phyloP scores from a whole-genome alignment of 1,140 invertebrate genomes.

The Diorhabda carinulata region DNA sequence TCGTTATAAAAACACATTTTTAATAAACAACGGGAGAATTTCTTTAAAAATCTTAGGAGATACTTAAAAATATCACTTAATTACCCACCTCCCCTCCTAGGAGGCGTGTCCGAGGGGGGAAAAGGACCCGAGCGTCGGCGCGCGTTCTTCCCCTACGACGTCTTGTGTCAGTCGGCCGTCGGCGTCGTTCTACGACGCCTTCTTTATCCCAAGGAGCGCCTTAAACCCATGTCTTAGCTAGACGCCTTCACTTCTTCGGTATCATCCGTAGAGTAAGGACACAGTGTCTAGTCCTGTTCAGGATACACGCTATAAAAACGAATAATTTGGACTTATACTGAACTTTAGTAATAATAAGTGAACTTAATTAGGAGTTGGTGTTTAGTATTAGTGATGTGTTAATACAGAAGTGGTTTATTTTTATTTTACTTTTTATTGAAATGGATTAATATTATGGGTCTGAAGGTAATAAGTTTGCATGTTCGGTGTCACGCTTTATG shows the following conservation, averaged over 20 bases:
- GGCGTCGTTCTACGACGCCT: slow-evolving; percentile 44
- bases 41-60: slow-evolving; percentile 44
- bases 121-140: slow-evolving; percentile 38
- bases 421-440: background rate
- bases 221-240: slow-evolving; percentile 47
- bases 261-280: slow-evolving; percentile 46
- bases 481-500: background rate
- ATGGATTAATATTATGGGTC: slow-evolving; percentile 6
- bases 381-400: background rate
- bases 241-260: slow-evolving; percentile 43
- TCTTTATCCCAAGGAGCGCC: slow-evolving; percentile 44
- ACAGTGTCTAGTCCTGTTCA: slow-evolving; percentile 37
- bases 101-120: slow-evolving; percentile 41
- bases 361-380: slow-evolving; percentile 5
- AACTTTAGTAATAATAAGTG: background rate
- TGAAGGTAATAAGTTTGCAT: background rate
- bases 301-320: slow-evolving; percentile 8
- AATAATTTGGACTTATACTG: background rate
- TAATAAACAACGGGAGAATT: slow-evolving; percentile 37
- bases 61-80: slow-evolving; percentile 49
- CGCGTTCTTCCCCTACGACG: slow-evolving; percentile 42
- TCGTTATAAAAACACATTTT: slow-evolving; percentile 16
- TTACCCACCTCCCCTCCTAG: slow-evolving; percentile 39
- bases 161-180: slow-evolving; percentile 47
- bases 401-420: slow-evolving; percentile 1